Conservation (phyloP, 2,113 vertebrate species). For the Galbula dea region DNA sequence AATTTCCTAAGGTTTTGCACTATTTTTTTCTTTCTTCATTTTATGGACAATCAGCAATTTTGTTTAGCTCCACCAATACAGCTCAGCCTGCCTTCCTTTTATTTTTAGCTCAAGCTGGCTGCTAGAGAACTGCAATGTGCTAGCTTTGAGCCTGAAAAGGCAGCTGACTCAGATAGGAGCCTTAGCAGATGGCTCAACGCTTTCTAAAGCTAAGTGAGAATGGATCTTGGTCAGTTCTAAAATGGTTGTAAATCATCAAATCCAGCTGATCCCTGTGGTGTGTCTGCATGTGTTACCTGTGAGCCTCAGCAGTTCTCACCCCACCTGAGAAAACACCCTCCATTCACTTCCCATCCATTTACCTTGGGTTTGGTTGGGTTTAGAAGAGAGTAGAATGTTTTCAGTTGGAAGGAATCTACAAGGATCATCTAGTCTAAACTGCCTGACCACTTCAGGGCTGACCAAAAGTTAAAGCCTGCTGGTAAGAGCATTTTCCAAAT, state of each 20-base stretch:
- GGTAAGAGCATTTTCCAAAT: neutral
- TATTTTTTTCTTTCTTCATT: neutral
- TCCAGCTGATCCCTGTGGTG: neutral
- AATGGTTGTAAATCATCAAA: neutral
- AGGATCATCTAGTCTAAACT: neutral
- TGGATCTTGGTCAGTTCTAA: neutral
- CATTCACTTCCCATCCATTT: neutral
- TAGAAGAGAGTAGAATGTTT: neutral
- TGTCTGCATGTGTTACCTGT: rapidly evolving
- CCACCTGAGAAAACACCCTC: neutral
- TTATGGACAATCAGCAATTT: conserved; percentile 14
- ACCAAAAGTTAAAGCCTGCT: neutral
- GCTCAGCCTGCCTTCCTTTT: neutral
- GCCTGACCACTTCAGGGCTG: too few relatives aligned
- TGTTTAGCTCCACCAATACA: neutral
- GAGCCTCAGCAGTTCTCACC: neutral
- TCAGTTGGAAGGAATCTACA: neutral
- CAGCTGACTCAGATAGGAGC: neutral
- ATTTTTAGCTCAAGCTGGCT: neutral
- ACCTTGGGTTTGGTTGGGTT: neutral
- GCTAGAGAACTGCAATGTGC: neutral
- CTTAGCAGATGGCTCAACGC: neutral
- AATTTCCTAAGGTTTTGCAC: neutral
- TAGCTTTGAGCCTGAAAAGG: neutral
- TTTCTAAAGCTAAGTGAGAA: neutral